A percentile compares a stretch with the other conserved stretches of the same genome.
Conservation (phyloP, 2,113 vertebrate species). For the Bagarius yarrelli region DNA sequence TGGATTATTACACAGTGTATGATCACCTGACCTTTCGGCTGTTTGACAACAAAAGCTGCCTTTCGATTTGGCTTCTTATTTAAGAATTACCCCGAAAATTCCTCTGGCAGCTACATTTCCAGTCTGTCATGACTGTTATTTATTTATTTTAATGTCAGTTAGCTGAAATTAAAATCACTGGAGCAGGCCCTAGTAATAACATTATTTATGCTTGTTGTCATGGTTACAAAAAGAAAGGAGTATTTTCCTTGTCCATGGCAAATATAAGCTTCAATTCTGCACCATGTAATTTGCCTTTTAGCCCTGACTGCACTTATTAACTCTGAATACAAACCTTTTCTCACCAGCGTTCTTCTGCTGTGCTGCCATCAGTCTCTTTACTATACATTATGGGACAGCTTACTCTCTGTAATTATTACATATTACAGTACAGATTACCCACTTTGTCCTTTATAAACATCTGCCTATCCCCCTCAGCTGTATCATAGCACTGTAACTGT, state of each 20-base stretch:
- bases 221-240: constrained; percentile 1
- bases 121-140: neutral
- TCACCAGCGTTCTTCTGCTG: neutral
- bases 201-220: neutral
- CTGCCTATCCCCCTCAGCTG: neutral
- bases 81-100: neutral
- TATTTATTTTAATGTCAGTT: neutral
- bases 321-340: neutral
- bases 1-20: neutral
- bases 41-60: neutral
- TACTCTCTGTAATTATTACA: constrained; percentile 22
- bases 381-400: constrained; percentile 35
- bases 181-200: neutral
- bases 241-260: neutral
- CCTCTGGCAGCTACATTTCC: too few relatives aligned
- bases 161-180: neutral
- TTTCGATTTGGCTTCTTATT: neutral
- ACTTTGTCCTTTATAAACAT: constrained; percentile 1
- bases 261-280: neutral
- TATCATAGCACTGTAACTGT: neutral
- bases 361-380: constrained; percentile 16
- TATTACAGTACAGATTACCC: constrained; percentile 16
- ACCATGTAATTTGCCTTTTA: constrained; percentile 17
- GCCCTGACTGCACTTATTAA: neutral
- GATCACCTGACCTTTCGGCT: neutral